phyloP scores from a whole-genome alignment of 1,140 invertebrate genomes.

The Ephestia elutella region DNA sequence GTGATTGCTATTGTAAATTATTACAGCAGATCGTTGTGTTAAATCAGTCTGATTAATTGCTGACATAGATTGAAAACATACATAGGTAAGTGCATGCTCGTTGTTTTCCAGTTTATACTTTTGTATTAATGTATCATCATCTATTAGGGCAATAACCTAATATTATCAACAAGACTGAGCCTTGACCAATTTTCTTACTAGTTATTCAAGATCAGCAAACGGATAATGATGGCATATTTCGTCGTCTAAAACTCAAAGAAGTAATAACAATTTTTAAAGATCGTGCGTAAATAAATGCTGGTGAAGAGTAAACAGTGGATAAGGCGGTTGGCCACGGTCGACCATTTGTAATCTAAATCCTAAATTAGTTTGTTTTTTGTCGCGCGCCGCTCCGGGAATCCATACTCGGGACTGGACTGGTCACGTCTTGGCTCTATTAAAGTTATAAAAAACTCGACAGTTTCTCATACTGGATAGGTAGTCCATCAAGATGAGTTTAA shows the following conservation, averaged over 20 bases:
- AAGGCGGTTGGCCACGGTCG: conserved; percentile 45
- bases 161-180: not conserved
- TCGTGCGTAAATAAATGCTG: conserved; percentile 63
- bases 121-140: not conserved
- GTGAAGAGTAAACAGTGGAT: conserved; percentile 52
- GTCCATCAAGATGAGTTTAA: not conserved
- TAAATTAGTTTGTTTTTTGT: conserved; percentile 69
- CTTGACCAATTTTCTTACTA: too few relatives aligned
- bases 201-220: too few relatives aligned
- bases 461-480: not conserved
- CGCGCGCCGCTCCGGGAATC: conserved; percentile 35
- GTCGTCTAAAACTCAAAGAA: not conserved
- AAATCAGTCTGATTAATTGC: conserved; percentile 51
- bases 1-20: conserved; percentile 38
- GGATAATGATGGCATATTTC: too few relatives aligned
- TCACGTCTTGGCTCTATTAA: conserved; percentile 29
- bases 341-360: conserved; percentile 49
- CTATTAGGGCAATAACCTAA: not conserved
- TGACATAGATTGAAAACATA: conserved; percentile 25
- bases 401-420: conserved; percentile 13
- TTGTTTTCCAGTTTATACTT: conserved; percentile 35
- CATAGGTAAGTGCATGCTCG: conserved; percentile 28
- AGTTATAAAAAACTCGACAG: conserved; percentile 3
- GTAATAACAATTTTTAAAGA: conserved; percentile 33
- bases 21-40: conserved; percentile 33